Conservation (phyloP, 2,113 vertebrate species). For the Chlorocebus sabaeus region DNA sequence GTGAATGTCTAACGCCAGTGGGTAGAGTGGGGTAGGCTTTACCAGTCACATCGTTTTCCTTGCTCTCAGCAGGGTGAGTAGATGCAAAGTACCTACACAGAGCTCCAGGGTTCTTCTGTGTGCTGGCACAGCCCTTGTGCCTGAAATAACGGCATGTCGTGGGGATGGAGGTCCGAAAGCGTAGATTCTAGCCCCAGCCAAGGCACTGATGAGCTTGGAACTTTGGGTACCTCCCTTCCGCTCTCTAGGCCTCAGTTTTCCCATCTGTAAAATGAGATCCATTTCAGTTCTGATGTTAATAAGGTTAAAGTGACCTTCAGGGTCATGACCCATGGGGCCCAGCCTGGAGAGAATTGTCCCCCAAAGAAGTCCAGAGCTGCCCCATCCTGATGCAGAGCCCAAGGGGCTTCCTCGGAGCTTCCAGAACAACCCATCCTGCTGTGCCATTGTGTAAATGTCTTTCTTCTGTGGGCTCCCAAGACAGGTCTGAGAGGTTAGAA, state of each 20-base stretch:
- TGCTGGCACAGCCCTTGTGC: background rate
- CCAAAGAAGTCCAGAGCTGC: background rate
- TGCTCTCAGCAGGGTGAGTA: accelerated
- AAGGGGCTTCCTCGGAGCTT: background rate
- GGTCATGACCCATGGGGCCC: background rate
- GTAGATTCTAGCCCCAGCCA: accelerated
- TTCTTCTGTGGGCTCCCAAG: background rate
- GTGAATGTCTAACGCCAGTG: background rate
- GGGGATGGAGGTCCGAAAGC: accelerated
- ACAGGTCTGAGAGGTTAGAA: background rate
- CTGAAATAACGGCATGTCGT: background rate
- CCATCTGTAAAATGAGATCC: background rate
- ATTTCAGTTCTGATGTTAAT: background rate
- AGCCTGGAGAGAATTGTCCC: background rate
- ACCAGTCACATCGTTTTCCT: too few species aligned
- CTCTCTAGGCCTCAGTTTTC: background rate
- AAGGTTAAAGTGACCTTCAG: background rate
- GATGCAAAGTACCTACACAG: accelerated
- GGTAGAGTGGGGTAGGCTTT: accelerated
- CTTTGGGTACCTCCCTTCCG: background rate
- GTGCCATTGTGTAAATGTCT: background rate
- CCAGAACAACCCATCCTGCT: accelerated
- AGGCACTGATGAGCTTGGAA: background rate
- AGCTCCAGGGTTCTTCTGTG: background rate
- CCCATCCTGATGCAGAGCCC: background rate